Percentiles rank a stretch among this genome's conserved stretches.
phyloP scores from a whole-genome alignment of 2,113 vertebrate genomes.

The Cyanoderma ruficeps region DNA sequence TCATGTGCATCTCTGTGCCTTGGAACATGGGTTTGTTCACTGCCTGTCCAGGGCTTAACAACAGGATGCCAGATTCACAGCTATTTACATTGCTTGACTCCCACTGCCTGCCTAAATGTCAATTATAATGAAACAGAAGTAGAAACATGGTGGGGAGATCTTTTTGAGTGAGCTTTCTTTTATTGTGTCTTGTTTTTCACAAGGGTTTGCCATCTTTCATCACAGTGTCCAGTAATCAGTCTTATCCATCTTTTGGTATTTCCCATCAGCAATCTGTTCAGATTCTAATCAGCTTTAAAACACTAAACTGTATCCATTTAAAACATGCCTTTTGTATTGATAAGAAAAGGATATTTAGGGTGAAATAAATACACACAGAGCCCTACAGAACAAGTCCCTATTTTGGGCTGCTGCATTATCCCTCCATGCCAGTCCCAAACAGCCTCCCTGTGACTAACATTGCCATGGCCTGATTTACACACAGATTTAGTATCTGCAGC shows the following conservation, averaged over 20 bases:
- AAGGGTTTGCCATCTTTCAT: neutral
- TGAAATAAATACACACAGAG: neutral
- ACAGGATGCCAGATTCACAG: neutral
- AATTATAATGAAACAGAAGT: neutral
- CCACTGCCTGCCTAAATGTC: constrained; percentile 2
- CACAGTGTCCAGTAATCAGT: neutral
- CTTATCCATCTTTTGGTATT: neutral
- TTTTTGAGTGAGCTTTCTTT: neutral
- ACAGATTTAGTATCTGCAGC: neutral
- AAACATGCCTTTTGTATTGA: neutral
- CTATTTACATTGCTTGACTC: constrained; percentile 1
- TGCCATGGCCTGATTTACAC: constrained; percentile 3
- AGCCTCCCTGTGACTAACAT: neutral
- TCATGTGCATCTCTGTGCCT: neutral
- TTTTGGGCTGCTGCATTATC: neutral
- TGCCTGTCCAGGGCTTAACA: neutral
- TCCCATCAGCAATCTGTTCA: neutral
- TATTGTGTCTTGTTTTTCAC: neutral
- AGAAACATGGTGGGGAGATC: neutral
- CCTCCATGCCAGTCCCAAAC: neutral
- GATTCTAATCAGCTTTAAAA: neutral
- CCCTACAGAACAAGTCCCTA: neutral
- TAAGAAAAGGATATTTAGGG: neutral
- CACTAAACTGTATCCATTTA: neutral
- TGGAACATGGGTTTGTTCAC: neutral